phyloP scores from a whole-genome alignment of 1,140 invertebrate genomes.

The Papilio helenus region DNA sequence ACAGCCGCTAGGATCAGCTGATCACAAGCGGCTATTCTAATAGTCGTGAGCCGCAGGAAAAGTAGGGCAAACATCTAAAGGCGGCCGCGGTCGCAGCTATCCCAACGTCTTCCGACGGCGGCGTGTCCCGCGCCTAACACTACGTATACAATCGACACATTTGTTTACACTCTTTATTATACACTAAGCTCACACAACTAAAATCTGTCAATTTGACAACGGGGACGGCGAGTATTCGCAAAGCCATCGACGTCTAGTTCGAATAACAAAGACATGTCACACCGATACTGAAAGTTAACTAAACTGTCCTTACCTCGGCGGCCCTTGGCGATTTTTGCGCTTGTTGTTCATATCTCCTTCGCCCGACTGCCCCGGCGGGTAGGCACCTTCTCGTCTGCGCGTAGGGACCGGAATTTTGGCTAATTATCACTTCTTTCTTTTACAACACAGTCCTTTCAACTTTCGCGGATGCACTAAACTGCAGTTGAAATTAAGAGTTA shows the following conservation, averaged over 20 bases:
- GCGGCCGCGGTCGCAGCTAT: conserved; percentile 60
- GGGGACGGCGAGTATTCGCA: conserved; percentile 58
- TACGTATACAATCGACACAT: conserved; percentile 56
- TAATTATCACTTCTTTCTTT: conserved; percentile 82
- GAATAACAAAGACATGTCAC: conserved; percentile 80
- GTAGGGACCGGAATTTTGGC: conserved; percentile 87
- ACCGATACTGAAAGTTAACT: conserved; percentile 64
- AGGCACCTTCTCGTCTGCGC: conserved; percentile 84
- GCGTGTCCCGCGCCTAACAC: conserved; percentile 55
- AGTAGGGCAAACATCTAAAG: conserved; percentile 78
- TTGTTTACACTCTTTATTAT: conserved; percentile 72
- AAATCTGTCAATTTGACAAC: conserved; percentile 73
- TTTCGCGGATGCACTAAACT: conserved; percentile 83
- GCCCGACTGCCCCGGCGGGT: conserved; percentile 83
- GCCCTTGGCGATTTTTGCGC: conserved; percentile 84
- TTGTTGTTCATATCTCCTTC: conserved; percentile 84
- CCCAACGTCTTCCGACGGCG: conserved; percentile 48
- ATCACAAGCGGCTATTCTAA: conserved; percentile 79
- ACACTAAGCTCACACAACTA: conserved; percentile 54
- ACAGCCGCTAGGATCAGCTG: conserved; percentile 71
- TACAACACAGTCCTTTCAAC: conserved; percentile 83
- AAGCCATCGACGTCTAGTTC: conserved; percentile 50
- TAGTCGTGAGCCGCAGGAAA: conserved; percentile 71
- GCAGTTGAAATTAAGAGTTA: conserved; percentile 81
- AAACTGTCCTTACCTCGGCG: conserved; percentile 82